phyloP scores from a whole-genome alignment of 1,140 invertebrate species.

The Drosophila bocki region DNA sequence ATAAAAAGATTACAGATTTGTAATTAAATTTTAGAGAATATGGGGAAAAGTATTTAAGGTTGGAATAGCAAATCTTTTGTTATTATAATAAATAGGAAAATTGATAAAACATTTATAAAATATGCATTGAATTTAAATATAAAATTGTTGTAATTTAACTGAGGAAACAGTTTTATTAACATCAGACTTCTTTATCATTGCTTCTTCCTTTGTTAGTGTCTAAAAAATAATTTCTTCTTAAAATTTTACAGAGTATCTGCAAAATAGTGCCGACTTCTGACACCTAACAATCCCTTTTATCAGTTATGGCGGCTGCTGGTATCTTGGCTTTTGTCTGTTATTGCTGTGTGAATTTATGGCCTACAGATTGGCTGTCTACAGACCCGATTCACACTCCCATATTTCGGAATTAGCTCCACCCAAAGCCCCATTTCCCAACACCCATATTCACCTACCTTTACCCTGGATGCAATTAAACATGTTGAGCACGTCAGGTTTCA shows the following conservation, averaged over 20 bases:
- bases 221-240: no score
- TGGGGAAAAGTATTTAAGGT: neutral
- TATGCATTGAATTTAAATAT: neutral
- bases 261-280: neutral
- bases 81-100: neutral
- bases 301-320: slow-evolving; percentile 17
- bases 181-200: no score
- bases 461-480: slow-evolving; percentile 70
- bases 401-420: neutral
- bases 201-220: no score
- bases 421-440: neutral
- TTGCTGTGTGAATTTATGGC: slow-evolving; percentile 51
- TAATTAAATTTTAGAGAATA: neutral
- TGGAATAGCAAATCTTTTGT: no score
- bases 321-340: slow-evolving; percentile 33
- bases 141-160: neutral
- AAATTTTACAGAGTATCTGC: neutral
- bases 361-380: slow-evolving; percentile 31
- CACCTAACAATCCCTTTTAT: slow-evolving; percentile 5
- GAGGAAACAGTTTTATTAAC: no score
- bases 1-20: no score
- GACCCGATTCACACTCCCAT: slow-evolving; percentile 1
- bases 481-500: slow-evolving; percentile 78
- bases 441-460: neutral
- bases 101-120: neutral